Evolutionary conservation across 2,888 invertebrate species (phyloP), one percentile per base, ranked within the genome.

Genomic region (Conistra vaccinii): DNA sequence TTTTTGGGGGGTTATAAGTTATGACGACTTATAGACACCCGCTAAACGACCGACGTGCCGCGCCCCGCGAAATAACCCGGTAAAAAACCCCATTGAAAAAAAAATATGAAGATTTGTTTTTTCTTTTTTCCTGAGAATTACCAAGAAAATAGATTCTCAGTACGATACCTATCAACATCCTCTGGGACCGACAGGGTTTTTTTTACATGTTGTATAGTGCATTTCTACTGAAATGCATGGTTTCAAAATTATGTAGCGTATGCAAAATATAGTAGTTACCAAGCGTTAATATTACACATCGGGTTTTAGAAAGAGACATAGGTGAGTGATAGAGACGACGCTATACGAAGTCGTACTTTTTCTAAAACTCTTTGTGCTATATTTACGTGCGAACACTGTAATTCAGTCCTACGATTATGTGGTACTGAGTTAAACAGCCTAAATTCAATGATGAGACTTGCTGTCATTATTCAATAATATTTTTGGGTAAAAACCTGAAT

Each of bases 391-490:
- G 6, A 45, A 3, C 9, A 23, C 48, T 35, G 20, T 26, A 51
- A 53, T 23, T 51, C 9, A n/a, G 39, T 42, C 26, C 26, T 32
- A 63, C 23, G 9, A 45, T n/a, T 29, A 65, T n/a, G 10, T 42
- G 10, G 4, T 3, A 76, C 26, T 35, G 48, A 45, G 53, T 32
- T 6, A 48, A 48, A 39, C 70, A 66, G 51, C 10, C 60, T 51
- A 83, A 42, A 78, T 29, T 45, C 17, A 48, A 23, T 12, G 2
- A 78, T 20, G 60, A 66, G 55, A 71, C 71, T 70, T 84, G 84
- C 80, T 48, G 42, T 23, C 60, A 58, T 42, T 62, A 61, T 17
- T 53, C 23, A 23, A 17, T 29, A 45, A 9, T 45, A 51, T 23
- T n/a, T 45, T 20, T 1, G 3, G 1, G 1, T 12, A 32, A 29